phyloP scores from a whole-genome alignment of 2,888 invertebrate genomes.

The Chalcosyrphus nemorum region DNA sequence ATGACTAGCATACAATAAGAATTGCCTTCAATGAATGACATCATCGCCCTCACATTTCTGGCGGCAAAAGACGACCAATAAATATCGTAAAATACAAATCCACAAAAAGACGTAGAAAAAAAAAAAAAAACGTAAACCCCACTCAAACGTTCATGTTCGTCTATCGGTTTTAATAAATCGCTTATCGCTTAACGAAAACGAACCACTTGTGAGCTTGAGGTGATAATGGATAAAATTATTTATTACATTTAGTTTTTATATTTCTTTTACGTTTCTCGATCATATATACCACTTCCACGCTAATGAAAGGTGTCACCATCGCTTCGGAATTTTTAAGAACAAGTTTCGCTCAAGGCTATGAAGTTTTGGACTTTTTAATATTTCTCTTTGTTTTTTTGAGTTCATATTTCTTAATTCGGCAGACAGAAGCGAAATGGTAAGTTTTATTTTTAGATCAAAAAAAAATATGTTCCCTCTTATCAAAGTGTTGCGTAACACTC shows the following conservation, averaged over 20 bases:
- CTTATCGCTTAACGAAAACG: not conserved
- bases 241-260: not conserved
- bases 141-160: not conserved
- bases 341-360: slow-evolving; percentile 18
- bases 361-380: not conserved
- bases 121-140: not conserved
- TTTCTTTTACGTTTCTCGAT: not conserved
- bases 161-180: not conserved
- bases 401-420: not conserved
- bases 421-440: not conserved
- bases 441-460: not conserved
- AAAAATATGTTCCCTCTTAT: not conserved
- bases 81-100: not conserved
- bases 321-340: slow-evolving; percentile 2
- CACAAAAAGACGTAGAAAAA: not conserved
- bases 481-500: not conserved
- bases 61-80: not conserved
- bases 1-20: not conserved
- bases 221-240: slow-evolving; percentile 10
- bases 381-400: not conserved
- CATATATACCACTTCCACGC: not conserved
- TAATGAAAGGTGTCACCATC: slow-evolving; percentile 9
- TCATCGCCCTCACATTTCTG: not conserved
- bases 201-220: not conserved
- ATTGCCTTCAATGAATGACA: slow-evolving; percentile 2